phyloP scores from a whole-genome alignment of 2,113 vertebrate species.

The Paradisaea rubra region DNA sequence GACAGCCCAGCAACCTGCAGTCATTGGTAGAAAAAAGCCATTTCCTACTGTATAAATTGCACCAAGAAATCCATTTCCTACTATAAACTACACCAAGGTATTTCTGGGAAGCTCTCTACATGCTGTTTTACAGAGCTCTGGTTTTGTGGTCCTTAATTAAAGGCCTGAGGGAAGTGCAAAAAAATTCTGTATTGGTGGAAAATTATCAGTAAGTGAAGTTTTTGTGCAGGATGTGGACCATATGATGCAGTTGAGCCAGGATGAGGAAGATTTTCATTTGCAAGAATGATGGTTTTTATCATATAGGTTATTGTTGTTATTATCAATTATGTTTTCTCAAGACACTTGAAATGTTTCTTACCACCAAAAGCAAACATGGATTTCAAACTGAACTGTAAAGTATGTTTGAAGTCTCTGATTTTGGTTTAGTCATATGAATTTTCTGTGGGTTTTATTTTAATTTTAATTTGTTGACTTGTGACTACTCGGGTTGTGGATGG shows the following conservation, averaged over 20 bases:
- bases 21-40: not conserved
- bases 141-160: not conserved
- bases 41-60: not conserved
- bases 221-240: not conserved
- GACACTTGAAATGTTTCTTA: not conserved
- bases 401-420: not conserved
- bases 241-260: not conserved
- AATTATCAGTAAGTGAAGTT: not conserved
- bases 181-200: not conserved
- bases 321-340: not conserved
- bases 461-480: not conserved
- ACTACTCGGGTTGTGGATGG: not conserved
- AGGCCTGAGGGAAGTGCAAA: not conserved
- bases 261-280: not conserved
- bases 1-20: not conserved
- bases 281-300: not conserved
- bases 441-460: not conserved
- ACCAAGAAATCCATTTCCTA: not conserved
- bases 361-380: not conserved
- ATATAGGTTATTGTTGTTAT: not conserved
- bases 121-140: not conserved
- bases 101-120: not conserved
- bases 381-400: not conserved
- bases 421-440: not conserved
- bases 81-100: not conserved